Evolutionary conservation across 2,888 invertebrate genomes (phyloP), one percentile per base, ranked within the genome.

Genomic region (Tipula unca): DNA sequence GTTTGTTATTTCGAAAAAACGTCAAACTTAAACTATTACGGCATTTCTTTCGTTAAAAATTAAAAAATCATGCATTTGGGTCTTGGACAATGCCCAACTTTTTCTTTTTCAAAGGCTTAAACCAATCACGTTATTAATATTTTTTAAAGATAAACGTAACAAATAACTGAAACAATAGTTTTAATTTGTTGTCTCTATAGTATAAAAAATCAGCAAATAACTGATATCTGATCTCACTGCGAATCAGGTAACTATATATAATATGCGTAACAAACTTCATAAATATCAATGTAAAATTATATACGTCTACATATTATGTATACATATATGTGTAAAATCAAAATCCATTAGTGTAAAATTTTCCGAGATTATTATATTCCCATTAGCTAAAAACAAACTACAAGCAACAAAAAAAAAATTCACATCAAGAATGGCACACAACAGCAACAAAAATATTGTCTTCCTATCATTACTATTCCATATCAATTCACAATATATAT

Each of bases 401-500:
- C 10, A 3, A 14, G 14, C 42, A 10, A 5, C 20, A 69, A 20
- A 13, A 8, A 54, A n/a, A 48, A 69, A 69, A 69, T 10, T 25
- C 13, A 25, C 10, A 25, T 10, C 69, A 69, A 25, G 69, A 69
- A 69, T 69, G 69, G 69, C 69, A 69, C 69, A 69, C 6, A 69
- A 69, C 25, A 69, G 25, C 25, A 69, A 69, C 69, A 69, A 69
- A 69, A 69, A 25, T 25, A 25, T 25, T 69, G 69, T 69, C 69
- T 69, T 69, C 69, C 69, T 69, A 69, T 69, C 69, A 69, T 25
- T 69, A 69, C 69, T 69, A 69, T 69, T 69, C 69, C 69, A 69
- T 69, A 69, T 69, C 69, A 69, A 69, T 69, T 69, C 69, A 69
- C 69, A 69, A 69, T 69, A n/a, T n/a, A n/a, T n/a, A n/a, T n/a